These are phyloP conservation scores for Phalacrocorax carbo DNA, from an alignment of 2,113 vertebrate genomes.

Conservation along the genomic window DNA sequence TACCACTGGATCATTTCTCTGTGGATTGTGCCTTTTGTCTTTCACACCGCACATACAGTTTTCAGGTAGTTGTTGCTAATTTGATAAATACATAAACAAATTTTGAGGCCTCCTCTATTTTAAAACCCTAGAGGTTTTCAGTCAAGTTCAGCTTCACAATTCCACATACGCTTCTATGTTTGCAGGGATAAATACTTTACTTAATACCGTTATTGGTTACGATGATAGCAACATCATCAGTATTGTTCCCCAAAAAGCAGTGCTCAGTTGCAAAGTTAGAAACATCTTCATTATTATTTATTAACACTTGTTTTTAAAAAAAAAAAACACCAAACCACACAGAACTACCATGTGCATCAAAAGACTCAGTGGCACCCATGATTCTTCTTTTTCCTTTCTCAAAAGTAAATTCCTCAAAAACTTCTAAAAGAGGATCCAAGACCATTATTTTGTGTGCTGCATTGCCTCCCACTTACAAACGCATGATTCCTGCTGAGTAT, in stretches of 20 bases:
- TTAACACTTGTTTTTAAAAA: background rate
- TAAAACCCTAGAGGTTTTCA: background rate
- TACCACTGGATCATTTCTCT: fast-evolving
- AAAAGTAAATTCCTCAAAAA: background rate
- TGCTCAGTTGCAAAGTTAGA: background rate
- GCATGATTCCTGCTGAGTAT: fast-evolving
- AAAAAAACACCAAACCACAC: background rate
- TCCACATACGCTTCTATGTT: fast-evolving
- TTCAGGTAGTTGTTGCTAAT: background rate
- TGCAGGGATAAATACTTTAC: background rate
- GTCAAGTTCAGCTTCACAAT: background rate
- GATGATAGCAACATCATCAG: background rate
- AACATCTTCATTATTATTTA: background rate
- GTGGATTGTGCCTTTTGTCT: background rate
- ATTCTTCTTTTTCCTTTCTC: background rate
- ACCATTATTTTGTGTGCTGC: background rate
- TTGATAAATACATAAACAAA: background rate
- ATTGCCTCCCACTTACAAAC: background rate
- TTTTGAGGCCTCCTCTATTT: background rate
- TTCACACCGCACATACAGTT: background rate
- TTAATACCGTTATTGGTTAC: background rate
- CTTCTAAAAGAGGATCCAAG: background rate
- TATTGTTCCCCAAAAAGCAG: background rate
- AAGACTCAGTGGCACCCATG: fast-evolving
- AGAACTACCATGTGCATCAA: background rate